phyloP scores from a whole-genome alignment of 2,888 invertebrate species.

The Pemphredon lugubris region DNA sequence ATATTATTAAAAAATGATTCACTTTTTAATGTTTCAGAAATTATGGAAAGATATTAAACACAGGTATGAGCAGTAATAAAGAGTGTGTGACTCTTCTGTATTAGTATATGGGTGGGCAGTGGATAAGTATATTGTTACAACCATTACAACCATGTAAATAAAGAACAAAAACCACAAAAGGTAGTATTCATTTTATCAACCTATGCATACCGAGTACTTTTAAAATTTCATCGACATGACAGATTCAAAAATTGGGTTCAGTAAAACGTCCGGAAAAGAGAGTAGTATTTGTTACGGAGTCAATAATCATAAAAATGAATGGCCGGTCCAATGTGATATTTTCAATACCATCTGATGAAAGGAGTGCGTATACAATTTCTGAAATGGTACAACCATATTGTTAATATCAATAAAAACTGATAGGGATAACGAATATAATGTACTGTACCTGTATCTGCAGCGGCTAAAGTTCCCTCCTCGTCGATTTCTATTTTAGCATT shows the following conservation, averaged over 20 bases:
- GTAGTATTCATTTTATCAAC: neutral
- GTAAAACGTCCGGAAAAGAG: conserved; percentile 86
- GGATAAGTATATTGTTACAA: conserved; percentile 10
- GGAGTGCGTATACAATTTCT: conserved; percentile 84
- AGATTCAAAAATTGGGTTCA: conserved; percentile 77
- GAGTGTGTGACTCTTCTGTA: conserved; percentile 7
- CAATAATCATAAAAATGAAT: conserved; percentile 85
- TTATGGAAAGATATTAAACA: conserved; percentile 73
- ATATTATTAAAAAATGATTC: conserved; percentile 15
- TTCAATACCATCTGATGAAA: conserved; percentile 80
- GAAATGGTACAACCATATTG: conserved; percentile 35
- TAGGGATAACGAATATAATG: neutral
- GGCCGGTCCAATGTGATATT: conserved; percentile 84
- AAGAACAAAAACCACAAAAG: neutral
- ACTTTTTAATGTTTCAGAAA: conserved; percentile 71
- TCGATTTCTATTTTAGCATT: conserved; percentile 86
- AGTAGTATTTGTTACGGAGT: conserved; percentile 82
- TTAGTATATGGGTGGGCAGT: too few relatives aligned
- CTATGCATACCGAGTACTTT: neutral
- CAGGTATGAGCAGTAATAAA: conserved; percentile 63
- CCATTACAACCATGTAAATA: neutral
- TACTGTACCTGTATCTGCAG: conserved; percentile 83
- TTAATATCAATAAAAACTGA: neutral
- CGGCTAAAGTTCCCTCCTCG: conserved; percentile 86
- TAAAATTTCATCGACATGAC: neutral